Evolutionary conservation across 2,113 vertebrate genomes (phyloP), one percentile per base, ranked within the genome.

Genomic region (Periophthalmodon schlosseri): DNA sequence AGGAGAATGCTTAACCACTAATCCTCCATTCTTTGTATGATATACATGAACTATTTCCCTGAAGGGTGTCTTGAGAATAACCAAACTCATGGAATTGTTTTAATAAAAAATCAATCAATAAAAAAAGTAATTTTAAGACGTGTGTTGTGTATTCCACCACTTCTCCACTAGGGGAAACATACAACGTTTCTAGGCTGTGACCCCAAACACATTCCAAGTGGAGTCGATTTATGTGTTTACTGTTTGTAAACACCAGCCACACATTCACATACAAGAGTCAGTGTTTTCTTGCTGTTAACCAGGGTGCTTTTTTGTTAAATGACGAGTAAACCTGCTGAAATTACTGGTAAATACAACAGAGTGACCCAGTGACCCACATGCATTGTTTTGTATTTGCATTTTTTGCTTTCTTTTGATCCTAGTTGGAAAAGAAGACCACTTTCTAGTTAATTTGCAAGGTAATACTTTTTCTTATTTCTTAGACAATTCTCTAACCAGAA

Each of bases 201-300:
- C 63, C 33, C 0, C 63, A 65, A 18, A 39, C 7, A 65, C 18
- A 21, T 64, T 20, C 33, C 33, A 20, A 36, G 39, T n/a, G 12
- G 14, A 64, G 61, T 64, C 2, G 6, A n/a, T 65, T 39, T 65
- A 65, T 64, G 18, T 64, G 16, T 65, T 65, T 36, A 20, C 63
- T 65, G 34, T 39, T 44, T 63, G 24, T 34, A 63, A 34, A 60
- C 23, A 34, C 23, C 23, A 34, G 34, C 9, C 34, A 18, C 61
- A 65, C 33, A 64, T 20, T 65, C 16, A 65, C 34, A 75, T 56
- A 82, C 57, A 77, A 66, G 63, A 73, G 18, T 47, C 24, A n/a
- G 14, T 14, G 0, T 28, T 28, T 14, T 10, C 9, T 36, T 57
- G 65, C 72, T 81, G 74, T 36, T 44, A 65, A 20, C 61, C 34